These are phyloP conservation scores for Dipus sagitta DNA, from an alignment of 2,797 vertebrate genomes.

Conservation along the genomic window DNA sequence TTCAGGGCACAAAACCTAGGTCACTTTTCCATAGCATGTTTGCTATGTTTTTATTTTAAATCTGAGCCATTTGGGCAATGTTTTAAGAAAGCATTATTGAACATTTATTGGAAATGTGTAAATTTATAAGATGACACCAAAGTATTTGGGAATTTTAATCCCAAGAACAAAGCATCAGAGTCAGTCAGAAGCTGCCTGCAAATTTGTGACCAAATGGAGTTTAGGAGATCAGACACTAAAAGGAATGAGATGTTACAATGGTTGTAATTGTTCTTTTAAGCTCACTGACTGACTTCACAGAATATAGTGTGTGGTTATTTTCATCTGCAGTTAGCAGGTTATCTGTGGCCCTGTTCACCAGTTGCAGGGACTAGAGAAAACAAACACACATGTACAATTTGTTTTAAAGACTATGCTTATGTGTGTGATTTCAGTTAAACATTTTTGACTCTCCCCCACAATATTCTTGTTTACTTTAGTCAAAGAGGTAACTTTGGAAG, in stretches of 20 bases:
- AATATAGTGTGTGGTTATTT: slow-evolving; percentile 30
- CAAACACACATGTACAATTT: background rate
- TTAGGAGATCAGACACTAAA: slow-evolving; percentile 45
- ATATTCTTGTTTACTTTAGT: slow-evolving; percentile 61
- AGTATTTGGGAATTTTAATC: slow-evolving; percentile 51
- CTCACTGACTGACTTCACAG: slow-evolving; percentile 50
- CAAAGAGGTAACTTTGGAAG: slow-evolving; percentile 46
- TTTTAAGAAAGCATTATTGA: slow-evolving; percentile 42
- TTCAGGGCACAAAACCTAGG: slow-evolving; percentile 83
- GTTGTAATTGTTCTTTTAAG: slow-evolving; percentile 31
- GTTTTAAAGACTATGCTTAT: slow-evolving; percentile 58
- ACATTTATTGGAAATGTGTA: slow-evolving; percentile 55
- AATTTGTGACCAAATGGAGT: slow-evolving; percentile 14
- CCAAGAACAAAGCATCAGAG: slow-evolving; percentile 44
- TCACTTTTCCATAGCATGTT: slow-evolving; percentile 80
- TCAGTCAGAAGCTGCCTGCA: slow-evolving; percentile 20
- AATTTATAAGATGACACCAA: slow-evolving; percentile 64
- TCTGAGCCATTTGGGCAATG: slow-evolving; percentile 67
- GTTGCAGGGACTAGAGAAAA: slow-evolving; percentile 29
- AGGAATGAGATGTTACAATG: slow-evolving; percentile 1
- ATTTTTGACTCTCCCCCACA: slow-evolving; percentile 37
- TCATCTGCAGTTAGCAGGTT: slow-evolving; percentile 34
- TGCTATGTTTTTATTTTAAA: slow-evolving; percentile 79
- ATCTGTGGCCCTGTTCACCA: slow-evolving; percentile 41
- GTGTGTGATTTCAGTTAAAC: slow-evolving; percentile 55